Evolutionary conservation across 2,797 vertebrate genomes (phyloP).

Genomic region (Acropternis orthonyx): DNA sequence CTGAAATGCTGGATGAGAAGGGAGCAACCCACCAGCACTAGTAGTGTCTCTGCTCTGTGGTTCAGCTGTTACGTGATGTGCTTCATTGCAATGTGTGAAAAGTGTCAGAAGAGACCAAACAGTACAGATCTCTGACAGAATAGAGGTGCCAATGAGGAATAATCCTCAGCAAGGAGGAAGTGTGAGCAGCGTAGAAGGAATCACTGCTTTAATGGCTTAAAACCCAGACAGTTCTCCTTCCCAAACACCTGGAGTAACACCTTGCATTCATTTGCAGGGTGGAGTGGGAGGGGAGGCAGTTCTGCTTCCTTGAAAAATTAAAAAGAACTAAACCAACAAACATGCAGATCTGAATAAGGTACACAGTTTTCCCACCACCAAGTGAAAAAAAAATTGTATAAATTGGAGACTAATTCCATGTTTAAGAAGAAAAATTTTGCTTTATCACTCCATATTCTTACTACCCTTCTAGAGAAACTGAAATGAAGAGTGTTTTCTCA

Average conservation of each 20-base stretch:
- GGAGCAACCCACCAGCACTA: not conserved
- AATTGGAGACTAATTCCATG: not conserved
- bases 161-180: not conserved
- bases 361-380: not conserved
- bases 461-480: not conserved
- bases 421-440: not conserved
- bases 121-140: not conserved
- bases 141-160: not conserved
- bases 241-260: not conserved
- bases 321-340: not conserved
- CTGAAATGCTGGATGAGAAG: slow-evolving; percentile 3
- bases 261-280: not conserved
- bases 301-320: not conserved
- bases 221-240: not conserved
- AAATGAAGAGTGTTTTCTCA: not conserved
- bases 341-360: not conserved
- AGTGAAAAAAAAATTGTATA: not conserved
- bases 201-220: not conserved
- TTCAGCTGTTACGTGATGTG: not conserved
- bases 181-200: not conserved
- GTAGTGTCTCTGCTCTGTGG: not conserved
- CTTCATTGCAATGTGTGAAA: not conserved
- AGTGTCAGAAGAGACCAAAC: not conserved
- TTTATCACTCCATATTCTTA: not conserved
- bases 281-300: not conserved